Base-by-base conservation (phyloP, 2,888 invertebrate genomes). In the Drosophila mulleri region DNA sequence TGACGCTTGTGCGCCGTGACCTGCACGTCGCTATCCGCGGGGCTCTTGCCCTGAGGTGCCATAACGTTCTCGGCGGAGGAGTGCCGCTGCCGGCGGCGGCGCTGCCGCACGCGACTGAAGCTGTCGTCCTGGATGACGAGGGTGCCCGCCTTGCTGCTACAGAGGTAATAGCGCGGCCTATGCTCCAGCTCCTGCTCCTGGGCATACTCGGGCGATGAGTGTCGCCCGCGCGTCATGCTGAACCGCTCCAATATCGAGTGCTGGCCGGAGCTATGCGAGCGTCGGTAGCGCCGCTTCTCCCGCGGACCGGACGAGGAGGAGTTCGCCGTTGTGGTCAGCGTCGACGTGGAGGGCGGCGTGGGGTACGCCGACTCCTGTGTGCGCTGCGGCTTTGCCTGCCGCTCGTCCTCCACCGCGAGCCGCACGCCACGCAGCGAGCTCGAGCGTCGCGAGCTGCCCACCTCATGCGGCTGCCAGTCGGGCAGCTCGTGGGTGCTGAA, bases 81-180 rank as follows among this genome's bases (percentile, higher is more conserved):
- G 29, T 84, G 78, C 16, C 81, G 78, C 9, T 78, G 88, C 18
- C 93, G 87, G 9, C 93, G 91, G 11, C 91, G 81, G 47, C 89
- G 78, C 54, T 90, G 83, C 20, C 92, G 91, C 68, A 87, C 86
- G 0, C 83, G 81, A 45, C 72, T 84, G 50, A 93, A 93, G 88
- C 92, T 93, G 62, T 94, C 94, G 65, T 94, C 93, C 60, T 93
- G 92, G 61, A 94, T 93, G 64, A 94, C 91, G 74, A 94, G 88
- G 41, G 94, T 94, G 35, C 94, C 94, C 16, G 94, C 94, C 70
- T 93, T 93, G 82, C 94, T 93, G 37, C 94, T 94, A 77, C 94
- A 91, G 58, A 94, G 91, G 72, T 91, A 93, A 78, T 94, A 94
- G 56, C 92, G 92, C 18, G 91, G 91, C 7, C 79, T 75, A 50